Percentiles rank a stretch among this genome's conserved stretches.
phyloP scores from a whole-genome alignment of 2,797 vertebrate species.

The Champsocephalus esox region DNA sequence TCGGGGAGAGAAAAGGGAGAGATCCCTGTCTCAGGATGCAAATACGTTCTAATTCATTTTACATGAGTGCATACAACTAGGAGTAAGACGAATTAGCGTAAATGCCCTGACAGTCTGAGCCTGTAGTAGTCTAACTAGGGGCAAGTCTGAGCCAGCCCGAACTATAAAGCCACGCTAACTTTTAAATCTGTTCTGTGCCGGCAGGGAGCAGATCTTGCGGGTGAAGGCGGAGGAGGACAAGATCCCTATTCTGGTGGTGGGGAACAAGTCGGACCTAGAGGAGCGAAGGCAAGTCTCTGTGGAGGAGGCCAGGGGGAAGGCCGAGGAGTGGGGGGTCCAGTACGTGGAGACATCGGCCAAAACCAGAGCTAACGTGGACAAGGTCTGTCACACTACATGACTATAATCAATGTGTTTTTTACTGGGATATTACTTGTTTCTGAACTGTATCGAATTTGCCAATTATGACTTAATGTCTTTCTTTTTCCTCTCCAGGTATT shows the following conservation, averaged over 20 bases:
- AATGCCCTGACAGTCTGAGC: no score
- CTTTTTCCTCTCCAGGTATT: conserved; percentile 87
- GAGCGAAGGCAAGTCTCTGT: conserved; percentile 94
- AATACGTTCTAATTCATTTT: no score
- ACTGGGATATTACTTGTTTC: background rate
- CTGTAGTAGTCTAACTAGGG: no score
- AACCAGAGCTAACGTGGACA: conserved; percentile 98
- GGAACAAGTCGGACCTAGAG: conserved; percentile 98
- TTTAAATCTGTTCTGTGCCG: background rate
- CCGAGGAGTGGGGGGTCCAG: conserved; percentile 95
- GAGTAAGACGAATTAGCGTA: no score
- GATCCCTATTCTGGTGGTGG: conserved; percentile 95
- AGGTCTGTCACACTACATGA: conserved; percentile 81
- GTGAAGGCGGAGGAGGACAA: conserved; percentile 98
- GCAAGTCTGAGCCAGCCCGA: no score
- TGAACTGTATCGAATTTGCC: background rate
- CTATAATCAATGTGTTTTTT: background rate
- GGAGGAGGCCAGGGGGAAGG: conserved; percentile 92
- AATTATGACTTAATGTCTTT: background rate
- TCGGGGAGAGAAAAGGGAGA: no score
- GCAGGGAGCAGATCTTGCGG: conserved; percentile 96
- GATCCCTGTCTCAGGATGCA: no score
- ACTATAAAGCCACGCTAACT: no score
- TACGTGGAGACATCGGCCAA: conserved; percentile 98
- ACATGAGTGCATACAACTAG: no score